phyloP scores from a whole-genome alignment of 1,140 invertebrate genomes.

The Helicoverpa zea region DNA sequence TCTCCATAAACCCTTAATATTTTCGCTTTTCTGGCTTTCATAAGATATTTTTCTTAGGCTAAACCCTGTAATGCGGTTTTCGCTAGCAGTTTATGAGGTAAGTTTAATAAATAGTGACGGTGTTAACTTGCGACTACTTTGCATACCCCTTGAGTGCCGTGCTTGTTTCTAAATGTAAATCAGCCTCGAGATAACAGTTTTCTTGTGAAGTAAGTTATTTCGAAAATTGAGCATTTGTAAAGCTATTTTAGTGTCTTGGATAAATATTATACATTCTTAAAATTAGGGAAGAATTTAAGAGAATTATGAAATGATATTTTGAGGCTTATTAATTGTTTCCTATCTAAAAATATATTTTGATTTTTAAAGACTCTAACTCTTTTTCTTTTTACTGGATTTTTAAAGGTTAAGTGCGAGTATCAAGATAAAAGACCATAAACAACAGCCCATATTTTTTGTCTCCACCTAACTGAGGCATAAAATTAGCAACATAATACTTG shows the following conservation, averaged over 20 bases:
- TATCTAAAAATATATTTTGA: too few relatives aligned
- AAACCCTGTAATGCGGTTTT: slow-evolving; percentile 21
- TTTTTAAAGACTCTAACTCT: too few relatives aligned
- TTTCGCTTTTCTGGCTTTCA: not conserved
- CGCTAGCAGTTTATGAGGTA: slow-evolving; percentile 28
- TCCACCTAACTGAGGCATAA: slow-evolving; percentile 29
- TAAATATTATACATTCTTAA: not conserved
- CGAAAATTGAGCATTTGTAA: not conserved
- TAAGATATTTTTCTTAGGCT: slow-evolving; percentile 26
- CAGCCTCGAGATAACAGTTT: slow-evolving; percentile 19
- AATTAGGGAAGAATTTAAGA: too few relatives aligned
- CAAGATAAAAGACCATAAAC: not conserved
- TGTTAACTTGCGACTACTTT: slow-evolving; percentile 18
- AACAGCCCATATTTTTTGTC: not conserved
- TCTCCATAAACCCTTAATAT: slow-evolving; percentile 20
- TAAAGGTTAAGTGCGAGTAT: too few relatives aligned
- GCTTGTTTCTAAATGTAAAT: slow-evolving; percentile 34
- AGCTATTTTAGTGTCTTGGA: not conserved
- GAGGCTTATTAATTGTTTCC: too few relatives aligned
- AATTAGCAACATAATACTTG: slow-evolving; percentile 38
- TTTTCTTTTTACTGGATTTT: too few relatives aligned
- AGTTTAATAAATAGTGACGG: slow-evolving; percentile 32
- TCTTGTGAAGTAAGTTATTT: slow-evolving; percentile 12
- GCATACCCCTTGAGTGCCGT: slow-evolving; percentile 18
- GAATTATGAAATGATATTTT: too few relatives aligned